Conservation (phyloP, 2,113 vertebrate genomes). For the Zosterops hypoxanthus region DNA sequence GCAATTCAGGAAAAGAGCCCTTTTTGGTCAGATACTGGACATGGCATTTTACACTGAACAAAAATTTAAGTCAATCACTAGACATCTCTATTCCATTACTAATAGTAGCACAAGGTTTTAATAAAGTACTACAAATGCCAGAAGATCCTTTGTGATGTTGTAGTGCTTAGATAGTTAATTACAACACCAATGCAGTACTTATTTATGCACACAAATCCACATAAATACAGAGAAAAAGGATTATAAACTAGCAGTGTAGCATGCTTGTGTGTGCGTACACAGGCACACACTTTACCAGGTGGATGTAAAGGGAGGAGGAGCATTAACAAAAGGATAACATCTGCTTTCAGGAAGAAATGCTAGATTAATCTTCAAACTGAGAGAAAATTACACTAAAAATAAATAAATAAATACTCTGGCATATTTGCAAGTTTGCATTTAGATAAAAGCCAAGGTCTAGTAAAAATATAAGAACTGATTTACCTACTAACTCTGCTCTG, state of each 20-base stretch:
- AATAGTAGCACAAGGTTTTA: neutral
- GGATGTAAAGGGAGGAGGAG: neutral
- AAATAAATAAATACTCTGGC: neutral
- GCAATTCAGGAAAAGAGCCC: neutral
- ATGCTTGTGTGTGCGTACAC: neutral
- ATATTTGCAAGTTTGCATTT: neutral
- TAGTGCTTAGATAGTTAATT: neutral
- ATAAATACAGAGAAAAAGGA: neutral
- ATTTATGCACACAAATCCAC: neutral
- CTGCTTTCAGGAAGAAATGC: neutral
- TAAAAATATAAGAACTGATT: neutral
- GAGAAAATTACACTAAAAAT: neutral
- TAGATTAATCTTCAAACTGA: neutral
- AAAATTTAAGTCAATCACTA: neutral
- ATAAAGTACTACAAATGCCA: neutral
- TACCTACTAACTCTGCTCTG: neutral
- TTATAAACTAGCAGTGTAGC: neutral
- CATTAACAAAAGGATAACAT: neutral
- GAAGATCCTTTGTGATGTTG: neutral
- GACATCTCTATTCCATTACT: neutral
- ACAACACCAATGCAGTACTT: neutral
- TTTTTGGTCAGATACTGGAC: neutral
- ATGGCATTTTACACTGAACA: neutral
- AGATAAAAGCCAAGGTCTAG: neutral
- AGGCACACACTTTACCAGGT: neutral